Percentiles rank a stretch among this genome's conserved stretches.
phyloP scores from a whole-genome alignment of 2,113 vertebrate species.

The Urocynchramus pylzowi region DNA sequence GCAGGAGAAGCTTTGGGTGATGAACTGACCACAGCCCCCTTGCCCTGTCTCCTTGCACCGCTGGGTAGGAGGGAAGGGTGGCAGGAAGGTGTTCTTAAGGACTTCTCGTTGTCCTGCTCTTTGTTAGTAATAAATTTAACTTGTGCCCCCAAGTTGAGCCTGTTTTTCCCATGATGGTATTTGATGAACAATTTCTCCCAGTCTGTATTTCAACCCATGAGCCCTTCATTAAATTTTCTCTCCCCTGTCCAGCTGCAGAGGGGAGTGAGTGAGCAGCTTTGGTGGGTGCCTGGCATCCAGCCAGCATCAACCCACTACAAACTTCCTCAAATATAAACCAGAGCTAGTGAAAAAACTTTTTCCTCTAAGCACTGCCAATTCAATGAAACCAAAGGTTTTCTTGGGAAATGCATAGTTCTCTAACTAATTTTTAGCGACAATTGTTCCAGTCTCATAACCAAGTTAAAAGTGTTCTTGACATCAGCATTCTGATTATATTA shows the following conservation, averaged over 20 bases:
- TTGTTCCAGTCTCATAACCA: not conserved
- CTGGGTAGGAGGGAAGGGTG: not conserved
- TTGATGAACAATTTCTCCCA: fast-evolving
- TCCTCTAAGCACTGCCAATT: not conserved
- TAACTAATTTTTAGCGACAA: not conserved
- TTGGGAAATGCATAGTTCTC: not conserved
- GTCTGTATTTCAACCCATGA: not conserved
- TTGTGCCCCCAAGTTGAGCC: not conserved
- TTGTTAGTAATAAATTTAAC: not conserved
- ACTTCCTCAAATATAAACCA: not conserved
- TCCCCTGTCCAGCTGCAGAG: not conserved
- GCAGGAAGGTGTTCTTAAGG: not conserved
- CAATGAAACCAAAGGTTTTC: not conserved
- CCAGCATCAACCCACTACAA: not conserved
- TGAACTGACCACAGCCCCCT: not conserved
- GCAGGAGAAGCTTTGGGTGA: fast-evolving
- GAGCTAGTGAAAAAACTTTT: not conserved
- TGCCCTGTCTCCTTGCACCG: not conserved
- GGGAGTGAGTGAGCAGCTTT: not conserved
- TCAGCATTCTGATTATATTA: not conserved
- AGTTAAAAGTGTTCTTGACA: not conserved
- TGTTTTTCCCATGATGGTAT: not conserved
- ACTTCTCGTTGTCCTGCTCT: not conserved
- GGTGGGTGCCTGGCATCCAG: not conserved
- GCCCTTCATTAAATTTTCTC: not conserved